Evolutionary conservation across 2,888 invertebrate species (phyloP).

Genomic region (Euzetes globulus): DNA sequence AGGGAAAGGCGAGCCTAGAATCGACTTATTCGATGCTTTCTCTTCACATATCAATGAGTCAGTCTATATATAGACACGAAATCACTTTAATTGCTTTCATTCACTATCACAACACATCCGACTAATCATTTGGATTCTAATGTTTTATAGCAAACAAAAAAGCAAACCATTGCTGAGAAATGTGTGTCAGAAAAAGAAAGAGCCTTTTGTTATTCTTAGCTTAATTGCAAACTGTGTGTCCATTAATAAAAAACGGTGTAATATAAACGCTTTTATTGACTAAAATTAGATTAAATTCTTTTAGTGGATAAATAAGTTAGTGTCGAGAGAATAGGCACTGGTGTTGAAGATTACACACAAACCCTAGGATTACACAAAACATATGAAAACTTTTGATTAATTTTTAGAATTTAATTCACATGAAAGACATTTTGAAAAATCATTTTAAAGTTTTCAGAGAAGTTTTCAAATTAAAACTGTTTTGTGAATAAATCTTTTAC

Average conservation of each 20-base stretch:
- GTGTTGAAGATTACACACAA: neutral
- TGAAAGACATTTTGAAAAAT: no score
- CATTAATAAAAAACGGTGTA: neutral
- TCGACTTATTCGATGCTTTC: neutral
- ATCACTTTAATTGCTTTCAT: constrained; percentile 23
- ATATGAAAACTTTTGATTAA: no score
- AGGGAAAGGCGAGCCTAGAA: neutral
- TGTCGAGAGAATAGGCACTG: neutral
- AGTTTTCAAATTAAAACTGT: no score
- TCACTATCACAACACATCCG: constrained; percentile 14
- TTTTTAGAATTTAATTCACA: no score
- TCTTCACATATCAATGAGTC: neutral
- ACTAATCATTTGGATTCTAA: constrained; percentile 4
- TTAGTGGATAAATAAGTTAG: neutral
- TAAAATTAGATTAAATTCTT: neutral
- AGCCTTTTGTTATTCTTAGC: no score
- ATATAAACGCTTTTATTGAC: neutral
- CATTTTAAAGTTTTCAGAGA: no score
- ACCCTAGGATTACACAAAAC: no score
- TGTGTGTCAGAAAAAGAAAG: neutral
- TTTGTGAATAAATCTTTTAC: no score
- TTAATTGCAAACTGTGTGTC: neutral
- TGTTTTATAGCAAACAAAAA: constrained; percentile 1
- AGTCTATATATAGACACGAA: neutral
- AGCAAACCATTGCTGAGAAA: neutral